phyloP scores from a whole-genome alignment of 2,888 invertebrate genomes.

The Diaperis boleti region DNA sequence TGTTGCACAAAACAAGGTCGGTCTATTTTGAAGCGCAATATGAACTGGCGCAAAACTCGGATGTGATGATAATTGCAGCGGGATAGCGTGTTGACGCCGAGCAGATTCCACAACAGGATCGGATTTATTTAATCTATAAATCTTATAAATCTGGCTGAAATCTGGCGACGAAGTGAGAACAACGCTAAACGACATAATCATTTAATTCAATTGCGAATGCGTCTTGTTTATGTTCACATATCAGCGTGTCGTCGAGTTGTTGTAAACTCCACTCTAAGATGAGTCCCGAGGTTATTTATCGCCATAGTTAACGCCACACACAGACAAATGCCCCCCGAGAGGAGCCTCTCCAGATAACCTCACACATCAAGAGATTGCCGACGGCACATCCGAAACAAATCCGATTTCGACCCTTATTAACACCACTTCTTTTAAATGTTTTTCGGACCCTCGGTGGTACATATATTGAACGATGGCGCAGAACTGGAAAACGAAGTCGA shows the following conservation, averaged over 20 bases:
- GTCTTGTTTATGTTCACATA: conserved; percentile 62
- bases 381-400: conserved; percentile 24
- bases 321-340: conserved; percentile 52
- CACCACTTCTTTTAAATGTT: conserved; percentile 19
- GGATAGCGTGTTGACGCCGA: conserved; percentile 3
- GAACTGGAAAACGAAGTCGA: no score
- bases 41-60: neutral
- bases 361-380: conserved; percentile 33
- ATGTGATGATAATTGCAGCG: conserved; percentile 2
- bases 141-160: conserved; percentile 53
- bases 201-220: conserved; percentile 61
- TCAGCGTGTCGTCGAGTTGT: conserved; percentile 56
- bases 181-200: conserved; percentile 59
- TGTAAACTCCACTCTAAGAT: conserved; percentile 53
- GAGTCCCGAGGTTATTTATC: conserved; percentile 58
- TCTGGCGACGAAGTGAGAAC: conserved; percentile 52
- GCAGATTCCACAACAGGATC: conserved; percentile 48
- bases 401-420: conserved; percentile 21
- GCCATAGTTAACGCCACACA: conserved; percentile 57
- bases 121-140: conserved; percentile 54
- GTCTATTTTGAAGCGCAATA: no score
- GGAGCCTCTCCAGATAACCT: conserved; percentile 35
- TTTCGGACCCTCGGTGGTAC: neutral
- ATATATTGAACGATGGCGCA: neutral
- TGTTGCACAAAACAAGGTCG: no score